These are phyloP conservation scores for Drosophila rubida DNA, from an alignment of 2,888 invertebrate genomes.

Conservation along the genomic window DNA sequence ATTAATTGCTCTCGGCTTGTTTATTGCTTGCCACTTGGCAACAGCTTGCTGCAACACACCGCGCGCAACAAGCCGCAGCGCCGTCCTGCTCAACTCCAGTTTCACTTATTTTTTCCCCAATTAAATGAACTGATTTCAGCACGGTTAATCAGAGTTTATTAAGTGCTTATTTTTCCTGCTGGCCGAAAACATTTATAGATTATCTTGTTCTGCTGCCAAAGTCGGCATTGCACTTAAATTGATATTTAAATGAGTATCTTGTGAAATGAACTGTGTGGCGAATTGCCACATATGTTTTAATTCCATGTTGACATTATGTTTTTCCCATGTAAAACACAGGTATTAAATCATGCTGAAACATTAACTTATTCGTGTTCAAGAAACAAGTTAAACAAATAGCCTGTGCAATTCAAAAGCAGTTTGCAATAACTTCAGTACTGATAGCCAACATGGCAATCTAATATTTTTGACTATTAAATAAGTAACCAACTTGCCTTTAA, in stretches of 20 bases:
- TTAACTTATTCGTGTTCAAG: no score
- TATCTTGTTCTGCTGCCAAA: not conserved
- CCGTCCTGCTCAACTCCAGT: not conserved
- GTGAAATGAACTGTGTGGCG: no score
- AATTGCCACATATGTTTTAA: no score
- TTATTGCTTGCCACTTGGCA: slow-evolving; percentile 24
- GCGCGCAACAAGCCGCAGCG: not conserved
- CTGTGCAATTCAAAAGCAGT: no score
- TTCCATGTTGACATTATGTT: no score
- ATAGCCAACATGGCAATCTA: no score
- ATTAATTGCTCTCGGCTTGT: slow-evolving; percentile 43
- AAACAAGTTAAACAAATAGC: no score
- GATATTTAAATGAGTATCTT: not conserved
- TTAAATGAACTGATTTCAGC: slow-evolving; percentile 8
- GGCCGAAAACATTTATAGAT: not conserved
- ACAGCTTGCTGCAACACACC: slow-evolving; percentile 11
- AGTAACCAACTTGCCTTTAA: no score
- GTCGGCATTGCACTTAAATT: not conserved
- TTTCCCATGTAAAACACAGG: no score
- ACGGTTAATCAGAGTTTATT: not conserved
- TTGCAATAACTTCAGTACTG: no score
- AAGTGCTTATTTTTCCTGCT: not conserved
- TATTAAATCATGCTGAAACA: no score
- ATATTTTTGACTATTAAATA: no score
- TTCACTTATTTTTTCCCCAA: slow-evolving; percentile 5